phyloP scores from a whole-genome alignment of 2,797 vertebrate genomes.

The Columba guinea region DNA sequence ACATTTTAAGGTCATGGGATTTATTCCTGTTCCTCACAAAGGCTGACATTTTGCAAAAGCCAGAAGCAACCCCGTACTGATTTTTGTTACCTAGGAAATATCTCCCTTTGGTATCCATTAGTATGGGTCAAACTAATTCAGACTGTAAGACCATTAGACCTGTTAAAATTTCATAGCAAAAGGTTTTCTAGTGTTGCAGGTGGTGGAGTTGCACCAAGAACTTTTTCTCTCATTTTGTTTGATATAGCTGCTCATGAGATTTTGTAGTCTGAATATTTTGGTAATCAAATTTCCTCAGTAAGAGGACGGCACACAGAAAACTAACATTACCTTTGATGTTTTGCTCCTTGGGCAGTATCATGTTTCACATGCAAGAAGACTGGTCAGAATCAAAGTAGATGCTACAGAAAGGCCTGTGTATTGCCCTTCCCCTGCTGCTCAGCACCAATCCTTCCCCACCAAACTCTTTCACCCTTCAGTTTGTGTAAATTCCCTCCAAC shows the following conservation, averaged over 20 bases:
- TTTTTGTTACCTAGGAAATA: conserved; percentile 52
- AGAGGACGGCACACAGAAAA: neutral
- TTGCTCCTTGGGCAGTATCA: neutral
- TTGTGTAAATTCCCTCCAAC: neutral
- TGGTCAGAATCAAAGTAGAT: neutral
- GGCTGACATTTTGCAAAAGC: conserved; percentile 61
- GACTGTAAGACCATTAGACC: neutral
- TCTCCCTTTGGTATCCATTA: conserved; percentile 51
- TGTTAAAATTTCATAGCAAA: neutral
- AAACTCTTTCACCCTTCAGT: neutral
- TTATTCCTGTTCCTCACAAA: conserved; percentile 40
- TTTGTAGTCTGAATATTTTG: neutral
- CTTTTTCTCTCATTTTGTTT: neutral
- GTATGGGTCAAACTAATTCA: conserved; percentile 25
- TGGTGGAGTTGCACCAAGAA: neutral
- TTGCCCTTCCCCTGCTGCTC: neutral
- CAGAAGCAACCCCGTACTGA: conserved; percentile 8
- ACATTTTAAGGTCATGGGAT: conserved; percentile 50
- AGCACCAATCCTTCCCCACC: neutral
- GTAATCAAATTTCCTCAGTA: neutral
- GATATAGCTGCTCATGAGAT: neutral
- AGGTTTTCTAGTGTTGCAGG: neutral
- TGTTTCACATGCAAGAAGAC: neutral
- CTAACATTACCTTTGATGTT: neutral
- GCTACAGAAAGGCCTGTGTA: accelerated